Base-by-base conservation (phyloP, 2,888 invertebrate species). In the Imbricaverruca yamaguchii region DNA sequence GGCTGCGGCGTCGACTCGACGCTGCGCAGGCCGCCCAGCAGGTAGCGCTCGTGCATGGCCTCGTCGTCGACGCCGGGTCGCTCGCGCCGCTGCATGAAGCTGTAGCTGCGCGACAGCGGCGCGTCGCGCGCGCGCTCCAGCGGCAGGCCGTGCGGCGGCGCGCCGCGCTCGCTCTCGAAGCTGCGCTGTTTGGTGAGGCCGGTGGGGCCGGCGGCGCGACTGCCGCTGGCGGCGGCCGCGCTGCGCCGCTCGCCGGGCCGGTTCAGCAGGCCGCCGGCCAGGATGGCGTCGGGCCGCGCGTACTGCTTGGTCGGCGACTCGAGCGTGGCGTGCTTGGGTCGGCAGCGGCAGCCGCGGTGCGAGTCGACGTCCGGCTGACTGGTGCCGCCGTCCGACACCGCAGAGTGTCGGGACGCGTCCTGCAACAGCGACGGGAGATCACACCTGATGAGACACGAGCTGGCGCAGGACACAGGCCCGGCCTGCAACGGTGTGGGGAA, bases 31-130 rank as follows among this genome's bases (percentile, higher is more conserved):
- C 84, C 84, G 74, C 84, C 84, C 82, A 87, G 90, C 86, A 93
- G 91, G 86, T 93, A 93, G 86, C 93, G 93, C 86, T 93, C 93
- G 86, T 93, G 93, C 93, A 93, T 93, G 0, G 93, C 92, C 87
- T 93, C 93, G 85, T 93, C 93, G 85, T 93, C 93, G 59, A 25
- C 79, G 59, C 23, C 79, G 23, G 80, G 56, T n/a, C 80, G 69
- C 89, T 82, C 81, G 18, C 84, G 84, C 67, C 84, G 86, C 23
- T 90, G 90, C 85, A 90, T 90, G 84, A 90, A 90, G 84, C 90
- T 90, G 84, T 90, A 90, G 85, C 90, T 90, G 82, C 90, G 88
- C 21, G 82, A 83, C 78, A 84, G 81, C 25, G 82, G 82, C 79
- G 79, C n/a, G 74, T 84, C 83, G 56, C 83, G 78, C 21, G 82